phyloP scores from a whole-genome alignment of 2,113 vertebrate genomes.

The Carassius gibelio region DNA sequence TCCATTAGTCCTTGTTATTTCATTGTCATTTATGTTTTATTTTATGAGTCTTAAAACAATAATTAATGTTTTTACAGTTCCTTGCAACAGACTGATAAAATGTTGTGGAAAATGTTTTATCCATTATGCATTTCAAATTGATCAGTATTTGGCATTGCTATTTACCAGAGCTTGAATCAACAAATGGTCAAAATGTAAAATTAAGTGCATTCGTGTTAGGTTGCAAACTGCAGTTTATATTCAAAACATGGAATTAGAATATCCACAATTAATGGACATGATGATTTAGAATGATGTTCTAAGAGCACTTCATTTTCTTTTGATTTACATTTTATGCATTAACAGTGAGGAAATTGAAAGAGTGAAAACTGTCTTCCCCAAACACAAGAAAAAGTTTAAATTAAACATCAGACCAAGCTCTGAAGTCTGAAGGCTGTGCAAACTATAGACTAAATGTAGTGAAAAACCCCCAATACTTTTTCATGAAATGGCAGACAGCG shows the following conservation, averaged over 20 bases:
- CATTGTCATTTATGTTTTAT: not conserved
- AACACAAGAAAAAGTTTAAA: not conserved
- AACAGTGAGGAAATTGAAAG: not conserved
- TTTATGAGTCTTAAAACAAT: not conserved
- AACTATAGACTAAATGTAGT: not conserved
- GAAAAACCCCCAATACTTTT: not conserved
- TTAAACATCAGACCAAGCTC: not conserved
- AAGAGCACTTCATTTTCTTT: not conserved
- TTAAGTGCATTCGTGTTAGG: not conserved
- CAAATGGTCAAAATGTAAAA: not conserved
- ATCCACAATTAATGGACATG: not conserved
- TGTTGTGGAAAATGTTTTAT: not conserved
- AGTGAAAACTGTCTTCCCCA: not conserved
- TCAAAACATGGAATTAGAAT: not conserved
- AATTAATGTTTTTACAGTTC: not conserved
- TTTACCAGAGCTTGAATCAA: not conserved
- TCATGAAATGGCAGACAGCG: not conserved
- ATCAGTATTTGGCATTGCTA: not conserved
- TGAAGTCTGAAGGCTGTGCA: not conserved
- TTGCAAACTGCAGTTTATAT: not conserved
- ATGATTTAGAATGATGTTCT: not conserved
- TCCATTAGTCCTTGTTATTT: not conserved
- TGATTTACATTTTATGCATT: not conserved
- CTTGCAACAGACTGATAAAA: not conserved
- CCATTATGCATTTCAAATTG: not conserved